These are phyloP conservation scores for Marmota monax DNA, from an alignment of 2,113 vertebrate genomes.

Conservation along the genomic window DNA sequence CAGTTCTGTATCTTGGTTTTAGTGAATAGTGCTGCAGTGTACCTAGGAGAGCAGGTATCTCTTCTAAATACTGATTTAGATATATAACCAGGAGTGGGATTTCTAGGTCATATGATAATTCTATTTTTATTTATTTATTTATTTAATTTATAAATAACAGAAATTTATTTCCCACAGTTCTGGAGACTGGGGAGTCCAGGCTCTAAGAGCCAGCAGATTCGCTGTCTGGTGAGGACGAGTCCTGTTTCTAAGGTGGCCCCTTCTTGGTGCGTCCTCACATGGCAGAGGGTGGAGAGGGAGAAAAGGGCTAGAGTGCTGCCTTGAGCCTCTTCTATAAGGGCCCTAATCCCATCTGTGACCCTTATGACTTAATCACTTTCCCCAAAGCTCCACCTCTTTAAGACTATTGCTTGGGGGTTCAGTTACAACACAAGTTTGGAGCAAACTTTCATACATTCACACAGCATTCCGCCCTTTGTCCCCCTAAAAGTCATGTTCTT, in stretches of 20 bases:
- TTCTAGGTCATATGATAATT: background rate
- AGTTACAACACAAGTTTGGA: background rate
- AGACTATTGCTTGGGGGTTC: background rate
- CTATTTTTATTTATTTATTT: background rate
- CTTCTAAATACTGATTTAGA: background rate
- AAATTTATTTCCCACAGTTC: background rate
- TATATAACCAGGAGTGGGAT: background rate
- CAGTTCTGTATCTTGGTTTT: background rate
- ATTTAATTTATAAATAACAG: background rate
- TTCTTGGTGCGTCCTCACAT: background rate
- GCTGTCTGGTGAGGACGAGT: background rate
- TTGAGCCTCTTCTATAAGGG: background rate
- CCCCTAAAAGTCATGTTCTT: background rate
- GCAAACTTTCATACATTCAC: background rate
- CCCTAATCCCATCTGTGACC: background rate
- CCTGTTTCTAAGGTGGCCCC: too few relatives aligned
- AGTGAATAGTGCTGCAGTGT: background rate
- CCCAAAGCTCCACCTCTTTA: background rate
- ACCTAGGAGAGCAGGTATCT: background rate
- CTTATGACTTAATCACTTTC: background rate
- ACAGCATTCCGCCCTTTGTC: background rate
- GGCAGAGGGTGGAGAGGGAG: too few relatives aligned
- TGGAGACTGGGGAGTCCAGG: background rate
- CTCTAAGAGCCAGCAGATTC: too few relatives aligned
- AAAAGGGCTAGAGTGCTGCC: background rate